These are phyloP conservation scores for Sceloporus tristichus DNA, from an alignment of 2,113 vertebrate genomes.

Conservation along the genomic window DNA sequence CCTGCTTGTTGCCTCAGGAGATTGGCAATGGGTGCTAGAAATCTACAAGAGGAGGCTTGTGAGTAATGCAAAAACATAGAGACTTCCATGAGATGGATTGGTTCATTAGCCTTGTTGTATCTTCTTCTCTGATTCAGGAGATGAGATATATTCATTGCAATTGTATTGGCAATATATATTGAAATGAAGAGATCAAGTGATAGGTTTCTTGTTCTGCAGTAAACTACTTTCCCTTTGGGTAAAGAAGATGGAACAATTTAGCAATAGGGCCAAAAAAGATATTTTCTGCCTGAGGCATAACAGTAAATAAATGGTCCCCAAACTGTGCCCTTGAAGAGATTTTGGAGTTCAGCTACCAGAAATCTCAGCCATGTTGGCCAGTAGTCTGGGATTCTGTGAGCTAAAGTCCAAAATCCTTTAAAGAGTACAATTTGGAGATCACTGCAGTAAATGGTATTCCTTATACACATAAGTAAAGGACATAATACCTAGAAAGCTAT, in stretches of 20 bases:
- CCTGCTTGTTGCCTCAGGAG: neutral
- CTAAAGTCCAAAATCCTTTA: no score
- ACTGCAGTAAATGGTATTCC: neutral
- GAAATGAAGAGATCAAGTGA: neutral
- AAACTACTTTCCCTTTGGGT: neutral
- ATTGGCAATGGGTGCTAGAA: neutral
- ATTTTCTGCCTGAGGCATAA: neutral
- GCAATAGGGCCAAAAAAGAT: neutral
- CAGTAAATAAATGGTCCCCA: neutral
- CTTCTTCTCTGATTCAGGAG: neutral
- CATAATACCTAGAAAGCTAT: neutral
- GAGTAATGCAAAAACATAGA: conserved; percentile 7
- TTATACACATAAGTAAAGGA: neutral
- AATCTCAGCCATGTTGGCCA: neutral
- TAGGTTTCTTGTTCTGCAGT: neutral
- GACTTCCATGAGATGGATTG: neutral
- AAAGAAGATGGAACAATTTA: neutral
- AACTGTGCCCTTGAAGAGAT: neutral
- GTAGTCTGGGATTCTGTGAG: no score
- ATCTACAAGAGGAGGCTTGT: neutral
- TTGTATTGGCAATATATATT: neutral
- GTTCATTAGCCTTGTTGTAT: no score
- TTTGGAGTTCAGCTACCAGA: neutral
- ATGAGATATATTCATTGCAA: neutral
- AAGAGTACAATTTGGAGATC: no score